phyloP scores from a whole-genome alignment of 2,888 invertebrate species.

The Pherbina coryleti region DNA sequence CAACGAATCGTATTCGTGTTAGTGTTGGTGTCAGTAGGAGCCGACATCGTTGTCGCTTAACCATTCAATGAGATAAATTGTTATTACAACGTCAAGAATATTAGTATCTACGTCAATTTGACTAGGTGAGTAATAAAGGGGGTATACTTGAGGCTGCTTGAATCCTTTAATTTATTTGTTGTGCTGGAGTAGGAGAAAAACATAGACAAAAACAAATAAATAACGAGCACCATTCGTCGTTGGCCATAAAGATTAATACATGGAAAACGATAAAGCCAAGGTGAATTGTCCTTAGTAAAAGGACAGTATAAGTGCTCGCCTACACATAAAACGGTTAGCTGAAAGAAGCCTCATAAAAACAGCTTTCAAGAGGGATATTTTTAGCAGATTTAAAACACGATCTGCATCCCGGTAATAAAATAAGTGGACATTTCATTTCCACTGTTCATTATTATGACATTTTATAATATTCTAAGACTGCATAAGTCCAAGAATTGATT shows the following conservation, averaged over 20 bases:
- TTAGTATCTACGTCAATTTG: background rate
- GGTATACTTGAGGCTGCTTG: background rate
- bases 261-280: background rate
- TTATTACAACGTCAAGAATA: constrained; percentile 33
- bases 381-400: too few relatives aligned
- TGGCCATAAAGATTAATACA: constrained; percentile 2
- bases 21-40: background rate
- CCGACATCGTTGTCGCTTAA: constrained; percentile 3
- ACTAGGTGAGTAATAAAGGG: background rate
- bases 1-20: background rate
- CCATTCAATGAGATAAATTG: constrained; percentile 41
- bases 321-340: too few relatives aligned
- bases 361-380: too few relatives aligned
- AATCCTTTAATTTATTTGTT: constrained; percentile 62
- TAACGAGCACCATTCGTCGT: constrained; percentile 31
- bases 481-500: too few relatives aligned
- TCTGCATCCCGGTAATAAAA: too few relatives aligned
- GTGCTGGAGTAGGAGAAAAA: constrained; percentile 54
- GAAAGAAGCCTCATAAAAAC: too few relatives aligned
- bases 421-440: too few relatives aligned
- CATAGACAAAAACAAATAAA: constrained; percentile 54
- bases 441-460: too few relatives aligned
- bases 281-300: background rate
- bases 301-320: too few relatives aligned
- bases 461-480: too few relatives aligned